Percentiles rank a stretch among this genome's conserved stretches.
phyloP scores from a whole-genome alignment of 2,113 vertebrate genomes.

The Tonatia bakeri region DNA sequence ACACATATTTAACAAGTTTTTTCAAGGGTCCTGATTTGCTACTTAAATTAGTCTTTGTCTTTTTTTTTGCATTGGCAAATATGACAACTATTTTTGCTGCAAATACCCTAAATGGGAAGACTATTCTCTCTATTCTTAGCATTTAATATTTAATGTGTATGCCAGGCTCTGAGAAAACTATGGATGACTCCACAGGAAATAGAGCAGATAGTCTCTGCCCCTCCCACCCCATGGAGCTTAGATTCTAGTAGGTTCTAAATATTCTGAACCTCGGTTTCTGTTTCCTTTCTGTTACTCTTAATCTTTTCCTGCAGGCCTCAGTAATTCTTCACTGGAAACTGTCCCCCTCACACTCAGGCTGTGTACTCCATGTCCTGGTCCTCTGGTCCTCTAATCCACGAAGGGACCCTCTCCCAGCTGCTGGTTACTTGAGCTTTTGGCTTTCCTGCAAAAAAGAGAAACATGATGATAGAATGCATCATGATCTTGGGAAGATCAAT shows the following conservation, averaged over 20 bases:
- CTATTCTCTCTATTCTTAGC: neutral
- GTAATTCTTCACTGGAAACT: neutral
- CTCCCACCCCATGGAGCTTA: neutral
- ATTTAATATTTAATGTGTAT: neutral
- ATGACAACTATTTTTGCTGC: neutral
- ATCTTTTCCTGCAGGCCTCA: neutral
- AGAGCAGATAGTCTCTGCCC: neutral
- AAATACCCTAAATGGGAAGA: neutral
- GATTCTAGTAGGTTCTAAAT: neutral
- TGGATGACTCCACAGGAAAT: neutral
- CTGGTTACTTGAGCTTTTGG: neutral
- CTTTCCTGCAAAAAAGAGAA: neutral
- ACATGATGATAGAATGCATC: neutral
- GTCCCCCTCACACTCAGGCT: neutral
- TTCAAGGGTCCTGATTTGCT: neutral
- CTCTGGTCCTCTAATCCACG: neutral
- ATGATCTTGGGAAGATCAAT: neutral
- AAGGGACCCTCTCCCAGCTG: neutral
- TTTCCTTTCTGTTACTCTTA: neutral
- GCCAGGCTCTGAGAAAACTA: neutral
- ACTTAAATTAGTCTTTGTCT: neutral
- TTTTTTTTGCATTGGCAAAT: neutral
- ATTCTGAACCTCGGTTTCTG: neutral
- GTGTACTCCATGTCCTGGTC: rapidly evolving
- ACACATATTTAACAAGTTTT: neutral